Evolutionary conservation across 2,888 invertebrate species (phyloP).

Genomic region (Drosophila maculinotata): DNA sequence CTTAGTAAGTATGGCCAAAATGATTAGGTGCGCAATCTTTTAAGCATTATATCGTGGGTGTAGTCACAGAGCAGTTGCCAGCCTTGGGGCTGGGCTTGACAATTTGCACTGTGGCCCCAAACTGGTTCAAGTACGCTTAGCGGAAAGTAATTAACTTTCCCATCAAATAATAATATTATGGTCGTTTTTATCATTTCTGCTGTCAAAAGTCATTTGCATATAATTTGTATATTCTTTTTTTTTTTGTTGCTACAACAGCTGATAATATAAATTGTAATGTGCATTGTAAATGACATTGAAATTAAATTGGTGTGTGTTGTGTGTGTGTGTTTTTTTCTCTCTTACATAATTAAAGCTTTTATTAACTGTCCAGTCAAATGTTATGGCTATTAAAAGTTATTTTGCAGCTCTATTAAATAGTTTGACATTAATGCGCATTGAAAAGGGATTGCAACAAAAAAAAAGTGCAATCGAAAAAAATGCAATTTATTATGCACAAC

Average conservation of each 20-base stretch:
- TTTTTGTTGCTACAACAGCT: constrained; percentile 13
- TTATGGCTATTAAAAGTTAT: constrained; percentile 18
- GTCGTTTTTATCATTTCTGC: constrained; percentile 17
- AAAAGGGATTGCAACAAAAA: constrained; percentile 29
- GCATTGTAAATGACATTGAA: constrained; percentile 54
- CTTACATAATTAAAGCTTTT: constrained; percentile 41
- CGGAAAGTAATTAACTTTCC: constrained; percentile 14
- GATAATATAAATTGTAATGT: constrained; percentile 37
- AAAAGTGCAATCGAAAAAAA: not conserved
- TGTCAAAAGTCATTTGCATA: constrained; percentile 49
- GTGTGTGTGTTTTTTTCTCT: not conserved
- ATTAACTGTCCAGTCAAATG: constrained; percentile 34
- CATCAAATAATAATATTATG: constrained; percentile 9
- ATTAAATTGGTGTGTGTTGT: constrained; percentile 5
- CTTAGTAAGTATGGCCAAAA: constrained; percentile 7
- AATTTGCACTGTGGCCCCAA: not conserved
- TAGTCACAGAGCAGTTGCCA: constrained; percentile 3
- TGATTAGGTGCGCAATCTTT: constrained; percentile 29
- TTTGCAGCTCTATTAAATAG: constrained; percentile 28
- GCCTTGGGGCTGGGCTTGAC: constrained; percentile 31
- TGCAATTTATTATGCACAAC: constrained; percentile 40
- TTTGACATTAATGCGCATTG: constrained; percentile 61
- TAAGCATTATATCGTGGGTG: constrained; percentile 28
- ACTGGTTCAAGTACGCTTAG: not conserved
- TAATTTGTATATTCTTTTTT: not conserved